These are phyloP conservation scores for Callyntrura guangdongensis DNA, from an alignment of 2,888 invertebrate species.

Conservation along the genomic window DNA sequence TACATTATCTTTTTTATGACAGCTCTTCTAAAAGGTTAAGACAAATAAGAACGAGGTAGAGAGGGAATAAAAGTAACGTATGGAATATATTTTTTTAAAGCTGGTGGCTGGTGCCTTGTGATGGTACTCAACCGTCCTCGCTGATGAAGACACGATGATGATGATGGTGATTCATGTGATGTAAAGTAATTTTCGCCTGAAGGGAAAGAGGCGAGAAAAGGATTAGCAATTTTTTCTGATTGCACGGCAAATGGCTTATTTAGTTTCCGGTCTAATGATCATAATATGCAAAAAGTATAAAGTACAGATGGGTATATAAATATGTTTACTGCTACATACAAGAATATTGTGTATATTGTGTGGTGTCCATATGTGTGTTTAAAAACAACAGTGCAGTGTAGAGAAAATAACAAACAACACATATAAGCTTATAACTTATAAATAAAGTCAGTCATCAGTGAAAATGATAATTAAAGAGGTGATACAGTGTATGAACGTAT, in stretches of 20 bases:
- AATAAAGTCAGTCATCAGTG: constrained; percentile 47
- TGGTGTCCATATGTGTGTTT: background rate
- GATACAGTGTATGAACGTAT: constrained; percentile 4
- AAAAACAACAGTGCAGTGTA: background rate
- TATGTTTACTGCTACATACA: background rate
- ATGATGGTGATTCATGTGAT: constrained; percentile 67
- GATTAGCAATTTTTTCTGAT: constrained; percentile 59
- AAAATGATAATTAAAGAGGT: constrained; percentile 9
- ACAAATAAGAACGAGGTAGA: too few species aligned
- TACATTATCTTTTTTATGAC: constrained; percentile 42
- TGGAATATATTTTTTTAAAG: too few species aligned
- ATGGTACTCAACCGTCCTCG: background rate
- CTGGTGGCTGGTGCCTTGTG: background rate
- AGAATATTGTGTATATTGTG: background rate
- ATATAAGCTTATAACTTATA: too few species aligned
- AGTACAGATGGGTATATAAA: constrained; percentile 27
- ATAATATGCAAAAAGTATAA: constrained; percentile 45
- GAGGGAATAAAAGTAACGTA: background rate
- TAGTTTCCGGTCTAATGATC: constrained; percentile 76
- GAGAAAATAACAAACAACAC: too few species aligned
- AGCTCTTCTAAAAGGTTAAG: background rate
- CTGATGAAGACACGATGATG: constrained; percentile 46
- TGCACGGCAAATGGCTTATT: constrained; percentile 63
- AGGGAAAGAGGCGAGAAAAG: constrained; percentile 75
- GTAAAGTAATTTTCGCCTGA: constrained; percentile 64